phyloP scores from a whole-genome alignment of 2,888 invertebrate species.

The Ctenicera cuprea region DNA sequence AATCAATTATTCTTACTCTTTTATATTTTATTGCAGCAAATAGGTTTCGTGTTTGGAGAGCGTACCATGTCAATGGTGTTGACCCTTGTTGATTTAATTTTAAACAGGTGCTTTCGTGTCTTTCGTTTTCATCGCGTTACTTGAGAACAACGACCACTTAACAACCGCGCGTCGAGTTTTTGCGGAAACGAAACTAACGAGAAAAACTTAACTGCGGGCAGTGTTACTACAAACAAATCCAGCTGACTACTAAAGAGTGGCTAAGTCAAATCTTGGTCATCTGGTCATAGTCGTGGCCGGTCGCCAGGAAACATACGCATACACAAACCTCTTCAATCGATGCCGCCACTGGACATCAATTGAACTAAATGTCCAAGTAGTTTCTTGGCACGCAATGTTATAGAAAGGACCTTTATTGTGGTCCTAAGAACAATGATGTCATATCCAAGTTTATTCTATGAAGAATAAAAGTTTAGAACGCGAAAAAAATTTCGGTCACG shows the following conservation, averaged over 20 bases:
- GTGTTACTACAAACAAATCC: slow-evolving; percentile 41
- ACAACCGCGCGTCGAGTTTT: slow-evolving; percentile 25
- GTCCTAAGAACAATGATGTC: slow-evolving; percentile 31
- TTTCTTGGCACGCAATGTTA: slow-evolving; percentile 31
- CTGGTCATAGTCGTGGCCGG: slow-evolving; percentile 64
- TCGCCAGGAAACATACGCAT: slow-evolving; percentile 67
- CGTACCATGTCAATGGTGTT: slow-evolving; percentile 52
- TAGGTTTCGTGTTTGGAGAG: slow-evolving; percentile 54
- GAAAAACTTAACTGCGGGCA: slow-evolving; percentile 6
- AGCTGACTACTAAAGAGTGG: slow-evolving; percentile 44
- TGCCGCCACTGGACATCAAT: slow-evolving; percentile 52
- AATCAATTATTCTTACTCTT: slow-evolving; percentile 59
- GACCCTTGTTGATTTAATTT: slow-evolving; percentile 55
- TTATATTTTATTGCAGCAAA: slow-evolving; percentile 59
- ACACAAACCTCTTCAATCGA: slow-evolving; percentile 63
- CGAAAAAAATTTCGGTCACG: slow-evolving; percentile 14
- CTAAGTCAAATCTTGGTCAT: slow-evolving; percentile 60
- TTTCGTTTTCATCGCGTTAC: slow-evolving; percentile 29
- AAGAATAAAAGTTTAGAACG: neutral
- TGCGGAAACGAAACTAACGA: slow-evolving; percentile 31
- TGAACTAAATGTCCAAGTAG: slow-evolving; percentile 38
- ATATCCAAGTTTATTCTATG: neutral
- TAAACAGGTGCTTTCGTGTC: slow-evolving; percentile 30
- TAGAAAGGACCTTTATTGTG: slow-evolving; percentile 15
- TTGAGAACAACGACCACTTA: slow-evolving; percentile 33